Evolutionary conservation across 2,888 invertebrate genomes (phyloP).

Genomic region (Melieria picta): DNA sequence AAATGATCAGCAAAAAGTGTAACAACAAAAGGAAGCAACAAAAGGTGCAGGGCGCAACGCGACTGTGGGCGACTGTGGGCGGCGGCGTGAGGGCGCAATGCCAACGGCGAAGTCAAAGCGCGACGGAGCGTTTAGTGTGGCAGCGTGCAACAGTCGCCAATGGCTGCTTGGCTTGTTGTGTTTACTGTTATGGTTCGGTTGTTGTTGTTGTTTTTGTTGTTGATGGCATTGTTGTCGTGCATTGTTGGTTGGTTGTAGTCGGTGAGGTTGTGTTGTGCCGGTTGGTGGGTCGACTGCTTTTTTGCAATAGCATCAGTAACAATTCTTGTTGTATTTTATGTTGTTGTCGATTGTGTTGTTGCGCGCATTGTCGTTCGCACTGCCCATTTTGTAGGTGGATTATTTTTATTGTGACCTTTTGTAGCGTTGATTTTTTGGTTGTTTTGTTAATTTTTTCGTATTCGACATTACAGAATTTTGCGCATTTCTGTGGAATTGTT

Average conservation of each 20-base stretch:
- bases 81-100: too few species aligned
- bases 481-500: too few species aligned
- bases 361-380: too few species aligned
- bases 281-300: not conserved
- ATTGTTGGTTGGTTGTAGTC: not conserved
- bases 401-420: too few species aligned
- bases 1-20: conserved; percentile 16
- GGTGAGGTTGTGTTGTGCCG: not conserved
- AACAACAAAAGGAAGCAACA: not conserved
- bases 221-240: not conserved
- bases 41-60: not conserved
- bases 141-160: too few species aligned
- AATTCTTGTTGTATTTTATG: not conserved
- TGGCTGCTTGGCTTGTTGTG: too few species aligned
- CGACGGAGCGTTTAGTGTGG: too few species aligned
- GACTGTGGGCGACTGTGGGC: too few species aligned
- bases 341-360: not conserved
- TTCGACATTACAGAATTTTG: not conserved
- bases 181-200: not conserved
- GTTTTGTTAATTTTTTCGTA: not conserved
- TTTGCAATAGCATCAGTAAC: not conserved
- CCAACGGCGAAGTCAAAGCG: too few species aligned
- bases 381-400: too few species aligned
- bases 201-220: not conserved
- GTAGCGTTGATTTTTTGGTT: not conserved